phyloP scores from a whole-genome alignment of 2,888 invertebrate genomes.

The Eurois occulta region DNA sequence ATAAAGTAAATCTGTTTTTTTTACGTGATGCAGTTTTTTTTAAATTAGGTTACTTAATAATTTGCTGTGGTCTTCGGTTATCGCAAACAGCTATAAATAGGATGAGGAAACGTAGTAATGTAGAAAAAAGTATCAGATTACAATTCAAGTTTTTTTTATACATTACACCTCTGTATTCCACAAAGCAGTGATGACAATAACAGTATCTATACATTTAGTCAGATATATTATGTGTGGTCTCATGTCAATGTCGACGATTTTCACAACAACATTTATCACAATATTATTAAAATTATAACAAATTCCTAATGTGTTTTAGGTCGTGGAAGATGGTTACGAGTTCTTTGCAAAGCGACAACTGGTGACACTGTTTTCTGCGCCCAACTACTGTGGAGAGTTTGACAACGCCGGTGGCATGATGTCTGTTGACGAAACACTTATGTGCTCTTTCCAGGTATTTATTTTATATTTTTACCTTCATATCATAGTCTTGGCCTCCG shows the following conservation, averaged over 20 bases:
- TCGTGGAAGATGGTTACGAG: slow-evolving; percentile 99
- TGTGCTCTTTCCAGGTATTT: slow-evolving; percentile 99
- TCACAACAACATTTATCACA: background rate
- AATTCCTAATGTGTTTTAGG: slow-evolving; percentile 85
- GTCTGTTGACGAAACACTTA: slow-evolving; percentile 99
- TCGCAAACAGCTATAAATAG: background rate
- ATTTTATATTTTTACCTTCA: slow-evolving; percentile 1
- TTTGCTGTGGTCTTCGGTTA: background rate
- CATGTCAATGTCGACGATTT: background rate
- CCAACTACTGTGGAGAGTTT: slow-evolving; percentile 99
- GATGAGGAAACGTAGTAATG: background rate
- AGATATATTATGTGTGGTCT: background rate
- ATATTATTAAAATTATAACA: background rate
- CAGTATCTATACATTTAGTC: background rate
- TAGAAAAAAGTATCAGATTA: background rate
- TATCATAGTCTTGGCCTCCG: background rate
- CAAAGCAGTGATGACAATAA: background rate
- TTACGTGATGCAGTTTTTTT: background rate
- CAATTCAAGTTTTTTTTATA: background rate
- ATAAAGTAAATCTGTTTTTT: background rate
- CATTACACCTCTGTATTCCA: background rate
- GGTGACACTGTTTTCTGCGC: slow-evolving; percentile 99
- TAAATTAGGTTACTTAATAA: background rate
- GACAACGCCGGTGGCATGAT: slow-evolving; percentile 99
- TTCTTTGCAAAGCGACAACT: slow-evolving; percentile 99